Evolutionary conservation across 2,888 invertebrate species (phyloP).

Genomic region (Tipula unca): DNA sequence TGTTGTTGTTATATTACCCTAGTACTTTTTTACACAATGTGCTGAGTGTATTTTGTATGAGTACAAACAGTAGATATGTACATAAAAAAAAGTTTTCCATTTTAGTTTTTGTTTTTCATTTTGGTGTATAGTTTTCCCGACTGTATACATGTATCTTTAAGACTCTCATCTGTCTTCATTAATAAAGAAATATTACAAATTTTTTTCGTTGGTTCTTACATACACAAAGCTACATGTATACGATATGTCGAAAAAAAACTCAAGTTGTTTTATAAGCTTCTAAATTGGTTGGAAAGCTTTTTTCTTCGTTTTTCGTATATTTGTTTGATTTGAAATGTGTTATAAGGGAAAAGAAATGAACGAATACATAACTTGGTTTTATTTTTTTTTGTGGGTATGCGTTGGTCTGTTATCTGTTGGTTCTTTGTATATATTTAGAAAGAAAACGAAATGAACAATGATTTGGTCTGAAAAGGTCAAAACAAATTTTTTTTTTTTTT

Average conservation of each 20-base stretch:
- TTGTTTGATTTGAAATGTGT: background rate
- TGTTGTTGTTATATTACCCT: background rate
- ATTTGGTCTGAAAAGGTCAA: background rate
- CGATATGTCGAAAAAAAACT: background rate
- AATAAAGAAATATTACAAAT: background rate
- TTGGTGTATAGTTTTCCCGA: background rate
- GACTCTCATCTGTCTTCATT: conserved; percentile 14
- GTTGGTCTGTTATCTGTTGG: background rate
- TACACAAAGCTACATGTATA: too few relatives aligned
- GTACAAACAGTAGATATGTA: background rate
- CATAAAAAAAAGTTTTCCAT: background rate
- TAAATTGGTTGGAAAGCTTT: conserved; percentile 14
- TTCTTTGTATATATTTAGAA: background rate
- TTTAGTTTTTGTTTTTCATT: background rate
- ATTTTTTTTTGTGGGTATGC: background rate
- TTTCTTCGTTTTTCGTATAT: background rate
- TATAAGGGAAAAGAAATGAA: background rate
- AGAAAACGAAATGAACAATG: background rate
- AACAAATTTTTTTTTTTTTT: too few relatives aligned
- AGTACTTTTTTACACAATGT: background rate
- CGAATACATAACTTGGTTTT: background rate
- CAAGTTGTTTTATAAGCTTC: background rate
- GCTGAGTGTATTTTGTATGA: background rate
- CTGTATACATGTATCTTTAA: background rate
- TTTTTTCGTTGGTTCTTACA: background rate